phyloP scores from a whole-genome alignment of 2,797 vertebrate species.

The Coregonus suidteri region DNA sequence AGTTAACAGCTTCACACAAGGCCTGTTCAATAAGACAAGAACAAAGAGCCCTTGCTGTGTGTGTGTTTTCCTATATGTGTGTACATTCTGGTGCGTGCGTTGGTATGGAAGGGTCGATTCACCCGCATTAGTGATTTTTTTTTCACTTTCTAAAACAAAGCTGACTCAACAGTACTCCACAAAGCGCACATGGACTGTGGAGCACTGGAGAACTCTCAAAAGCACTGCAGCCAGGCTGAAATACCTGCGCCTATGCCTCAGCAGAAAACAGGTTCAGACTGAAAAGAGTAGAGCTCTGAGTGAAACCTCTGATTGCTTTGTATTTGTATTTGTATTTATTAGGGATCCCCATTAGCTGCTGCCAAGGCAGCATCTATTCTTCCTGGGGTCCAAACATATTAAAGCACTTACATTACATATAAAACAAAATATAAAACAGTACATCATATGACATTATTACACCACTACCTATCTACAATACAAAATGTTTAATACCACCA shows the following conservation, averaged over 20 bases:
- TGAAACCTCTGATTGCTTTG: neutral
- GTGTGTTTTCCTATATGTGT: neutral
- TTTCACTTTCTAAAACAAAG: neutral
- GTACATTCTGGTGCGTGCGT: neutral
- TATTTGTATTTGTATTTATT: no score
- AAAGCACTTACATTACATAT: no score
- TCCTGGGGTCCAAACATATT: no score
- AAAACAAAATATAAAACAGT: no score
- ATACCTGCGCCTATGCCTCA: conserved; percentile 3
- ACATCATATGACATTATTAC: no score
- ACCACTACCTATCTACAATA: no score
- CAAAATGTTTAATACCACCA: no score
- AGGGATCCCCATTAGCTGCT: no score
- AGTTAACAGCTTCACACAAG: neutral
- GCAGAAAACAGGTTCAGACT: neutral
- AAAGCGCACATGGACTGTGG: neutral
- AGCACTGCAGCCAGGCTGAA: conserved; percentile 1
- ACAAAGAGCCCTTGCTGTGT: conserved; percentile 3
- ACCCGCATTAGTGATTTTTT: neutral
- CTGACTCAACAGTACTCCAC: conserved; percentile 16
- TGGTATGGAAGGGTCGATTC: neutral
- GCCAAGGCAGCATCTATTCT: no score
- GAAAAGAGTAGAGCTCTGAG: neutral
- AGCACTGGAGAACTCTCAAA: neutral
- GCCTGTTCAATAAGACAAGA: neutral